phyloP scores from a whole-genome alignment of 2,888 invertebrate species.

The Tetranychus piercei region DNA sequence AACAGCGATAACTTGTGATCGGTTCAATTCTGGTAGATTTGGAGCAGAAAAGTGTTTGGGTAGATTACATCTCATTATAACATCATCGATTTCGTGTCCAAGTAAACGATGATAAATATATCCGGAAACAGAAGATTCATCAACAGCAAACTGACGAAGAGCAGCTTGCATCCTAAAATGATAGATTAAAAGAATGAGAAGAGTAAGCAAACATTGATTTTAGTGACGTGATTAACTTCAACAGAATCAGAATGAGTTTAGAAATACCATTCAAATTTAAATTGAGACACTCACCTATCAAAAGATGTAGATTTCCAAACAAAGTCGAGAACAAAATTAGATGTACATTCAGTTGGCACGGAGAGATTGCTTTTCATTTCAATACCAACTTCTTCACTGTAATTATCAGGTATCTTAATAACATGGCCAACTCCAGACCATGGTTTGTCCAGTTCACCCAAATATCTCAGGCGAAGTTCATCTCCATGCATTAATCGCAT shows the following conservation, averaged over 20 bases:
- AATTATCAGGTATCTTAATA: slow-evolving; percentile 54
- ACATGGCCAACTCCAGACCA: slow-evolving; percentile 99
- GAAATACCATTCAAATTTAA: background rate
- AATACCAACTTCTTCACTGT: slow-evolving; percentile 91
- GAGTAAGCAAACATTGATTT: background rate
- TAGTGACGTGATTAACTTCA: background rate
- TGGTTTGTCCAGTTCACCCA: slow-evolving; percentile 49
- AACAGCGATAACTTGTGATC: slow-evolving; percentile 94
- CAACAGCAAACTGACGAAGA: slow-evolving; percentile 80
- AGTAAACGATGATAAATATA: slow-evolving; percentile 92
- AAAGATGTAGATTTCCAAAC: slow-evolving; percentile 98
- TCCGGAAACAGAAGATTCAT: slow-evolving; percentile 85
- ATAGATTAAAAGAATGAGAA: background rate
- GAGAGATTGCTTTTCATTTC: slow-evolving; percentile 79
- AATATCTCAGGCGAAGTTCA: slow-evolving; percentile 73
- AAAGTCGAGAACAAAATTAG: slow-evolving; percentile 93
- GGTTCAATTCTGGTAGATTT: slow-evolving; percentile 87
- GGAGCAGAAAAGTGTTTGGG: slow-evolving; percentile 95
- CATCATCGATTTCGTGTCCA: slow-evolving; percentile 84
- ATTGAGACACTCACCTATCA: slow-evolving; percentile 46
- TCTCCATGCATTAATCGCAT: slow-evolving; percentile 99
- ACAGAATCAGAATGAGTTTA: too few species aligned
- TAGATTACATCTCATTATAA: slow-evolving; percentile 63
- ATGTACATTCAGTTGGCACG: slow-evolving; percentile 78
- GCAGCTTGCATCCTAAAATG: slow-evolving; percentile 71